A percentile compares a stretch with the other conserved stretches of the same genome.
These are phyloP conservation scores for Amphiprion percula DNA, from an alignment of 2,113 vertebrate species.

Conservation along the genomic window DNA sequence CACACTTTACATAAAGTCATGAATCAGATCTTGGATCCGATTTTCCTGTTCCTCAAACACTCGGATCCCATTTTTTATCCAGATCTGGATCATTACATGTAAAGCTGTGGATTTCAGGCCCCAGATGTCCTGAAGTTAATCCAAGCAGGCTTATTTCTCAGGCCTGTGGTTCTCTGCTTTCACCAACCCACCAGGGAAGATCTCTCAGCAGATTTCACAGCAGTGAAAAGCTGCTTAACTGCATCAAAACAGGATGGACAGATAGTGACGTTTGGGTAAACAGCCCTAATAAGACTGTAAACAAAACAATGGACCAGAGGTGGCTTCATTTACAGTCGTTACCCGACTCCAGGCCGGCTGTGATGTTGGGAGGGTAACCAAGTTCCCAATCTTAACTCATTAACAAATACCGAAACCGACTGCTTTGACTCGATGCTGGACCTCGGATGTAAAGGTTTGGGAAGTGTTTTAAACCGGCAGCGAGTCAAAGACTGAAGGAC, in stretches of 20 bases:
- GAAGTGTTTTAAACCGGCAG: background rate
- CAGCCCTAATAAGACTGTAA: conserved; percentile 10
- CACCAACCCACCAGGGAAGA: background rate
- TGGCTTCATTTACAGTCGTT: conserved; percentile 40
- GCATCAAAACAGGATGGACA: conserved; percentile 62
- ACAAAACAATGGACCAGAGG: conserved; percentile 40
- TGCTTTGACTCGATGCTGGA: background rate
- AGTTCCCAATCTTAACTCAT: conserved; percentile 24
- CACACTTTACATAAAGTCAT: background rate
- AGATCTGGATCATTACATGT: background rate
- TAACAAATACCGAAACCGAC: conserved; percentile 36
- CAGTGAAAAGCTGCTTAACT: conserved; percentile 46
- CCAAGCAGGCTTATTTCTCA: background rate
- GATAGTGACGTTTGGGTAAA: conserved; percentile 59
- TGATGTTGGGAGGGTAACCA: conserved; percentile 33
- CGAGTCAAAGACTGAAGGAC: background rate
- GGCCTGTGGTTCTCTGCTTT: background rate
- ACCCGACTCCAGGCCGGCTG: conserved; percentile 45
- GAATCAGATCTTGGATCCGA: background rate
- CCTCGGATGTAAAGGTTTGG: background rate
- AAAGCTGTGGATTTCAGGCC: background rate
- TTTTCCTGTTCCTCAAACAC: background rate
- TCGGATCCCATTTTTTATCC: background rate
- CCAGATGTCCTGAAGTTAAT: background rate
- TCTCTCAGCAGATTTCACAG: conserved; percentile 41